Percentiles rank a stretch among this genome's conserved stretches.
Evolutionary conservation across 1,140 invertebrate species (phyloP).

Genomic region (Caenorhabditis latens): DNA sequence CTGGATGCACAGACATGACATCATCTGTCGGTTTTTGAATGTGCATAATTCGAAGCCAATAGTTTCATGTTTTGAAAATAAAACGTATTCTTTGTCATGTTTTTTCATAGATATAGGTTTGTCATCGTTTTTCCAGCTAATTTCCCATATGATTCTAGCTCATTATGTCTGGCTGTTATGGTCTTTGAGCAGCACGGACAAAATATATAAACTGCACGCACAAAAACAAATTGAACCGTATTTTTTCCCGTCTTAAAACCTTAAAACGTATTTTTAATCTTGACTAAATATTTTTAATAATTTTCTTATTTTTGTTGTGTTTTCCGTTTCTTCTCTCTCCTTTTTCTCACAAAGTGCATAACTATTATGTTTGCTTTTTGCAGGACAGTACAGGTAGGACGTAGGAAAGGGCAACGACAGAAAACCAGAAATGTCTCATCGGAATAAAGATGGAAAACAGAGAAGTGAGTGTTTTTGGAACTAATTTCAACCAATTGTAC

Average conservation of each 20-base stretch:
- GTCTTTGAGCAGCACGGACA: not conserved
- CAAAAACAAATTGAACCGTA: not conserved
- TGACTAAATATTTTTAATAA: not conserved
- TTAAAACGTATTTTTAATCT: not conserved
- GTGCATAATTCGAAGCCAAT: too few relatives aligned
- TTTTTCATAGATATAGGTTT: not conserved
- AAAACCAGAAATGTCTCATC: constrained; percentile 32
- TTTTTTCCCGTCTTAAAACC: not conserved
- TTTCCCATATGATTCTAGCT: constrained; percentile 7
- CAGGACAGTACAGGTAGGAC: constrained; percentile 39
- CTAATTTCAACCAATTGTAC: constrained; percentile 31
- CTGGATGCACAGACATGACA: too few relatives aligned
- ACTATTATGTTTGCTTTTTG: constrained; percentile 33
- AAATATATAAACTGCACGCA: not conserved
- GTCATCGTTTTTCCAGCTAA: constrained; percentile 18
- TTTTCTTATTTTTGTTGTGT: not conserved
- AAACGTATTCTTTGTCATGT: not conserved
- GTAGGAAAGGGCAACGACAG: constrained; percentile 1
- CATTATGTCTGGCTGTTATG: not conserved
- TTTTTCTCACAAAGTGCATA: constrained; percentile 1
- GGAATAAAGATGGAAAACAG: constrained; percentile 21
- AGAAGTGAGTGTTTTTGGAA: constrained; percentile 33
- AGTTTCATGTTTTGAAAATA: too few relatives aligned
- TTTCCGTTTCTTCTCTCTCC: not conserved
- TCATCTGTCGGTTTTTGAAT: too few relatives aligned